Base-by-base conservation (phyloP, 64 coral and sea anemone species). In the Montipora sp. region DNA sequence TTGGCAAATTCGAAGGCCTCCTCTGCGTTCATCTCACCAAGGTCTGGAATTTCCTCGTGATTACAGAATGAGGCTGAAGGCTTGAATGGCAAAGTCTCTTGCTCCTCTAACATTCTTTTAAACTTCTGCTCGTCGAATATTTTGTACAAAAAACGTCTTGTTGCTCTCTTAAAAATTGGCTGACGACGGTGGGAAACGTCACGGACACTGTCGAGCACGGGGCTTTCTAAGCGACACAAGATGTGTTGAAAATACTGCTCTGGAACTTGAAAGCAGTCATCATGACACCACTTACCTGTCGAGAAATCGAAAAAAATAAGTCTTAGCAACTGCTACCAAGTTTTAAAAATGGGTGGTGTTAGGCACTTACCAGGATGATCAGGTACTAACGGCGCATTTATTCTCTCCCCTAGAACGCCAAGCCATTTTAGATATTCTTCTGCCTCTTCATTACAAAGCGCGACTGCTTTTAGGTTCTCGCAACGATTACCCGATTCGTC, bases 211-310 rank as follows among this genome's bases (percentile, higher is more conserved):
- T 43, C 22, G 48, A 89, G 73, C 48, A 49, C n/a, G 1, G 87
- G 72, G 60, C 72, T 89, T 59, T 59, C 57, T 45, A 89, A 47
- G 10, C 87, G 49, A 89, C 77, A 49, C 51, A 89, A 13, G 0
- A 89, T 89, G 73, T 89, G 87, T 43, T 21, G 60, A 59, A 89
- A 77, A 77, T 59, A 89, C 51, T 3, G n/a, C 15, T 53, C 58
- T 27, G 87, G 87, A 3, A 89, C 87, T 89, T 77, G 87, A 51
- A 89, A 89, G 71, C 87, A 89, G 46, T 89, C 87, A 13, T 61
- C 76, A 47, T 50, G 58, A 48, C 87, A 18, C 87, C 87, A 89
- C 63, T 89, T 89, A 63, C 87, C 87, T 89, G 46, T 36, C 36
- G 77, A 82, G 51, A 53, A 53, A 53, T 53, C 8, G 51, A 53